Evolutionary conservation across 2,888 invertebrate genomes (phyloP).

Genomic region (Zonitis immaculata): DNA sequence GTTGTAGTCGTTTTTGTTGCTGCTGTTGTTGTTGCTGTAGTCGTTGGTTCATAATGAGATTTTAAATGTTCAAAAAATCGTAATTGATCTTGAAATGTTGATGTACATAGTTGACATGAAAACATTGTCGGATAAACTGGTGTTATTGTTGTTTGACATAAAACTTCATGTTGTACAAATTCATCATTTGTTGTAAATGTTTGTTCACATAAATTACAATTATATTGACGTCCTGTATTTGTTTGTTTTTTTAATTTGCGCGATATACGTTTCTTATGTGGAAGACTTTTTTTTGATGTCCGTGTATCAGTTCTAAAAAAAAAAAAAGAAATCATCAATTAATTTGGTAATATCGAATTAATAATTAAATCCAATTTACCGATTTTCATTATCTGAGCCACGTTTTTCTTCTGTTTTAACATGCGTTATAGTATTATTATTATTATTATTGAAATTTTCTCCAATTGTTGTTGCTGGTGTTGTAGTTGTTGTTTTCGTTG

Average conservation of each 20-base stretch:
- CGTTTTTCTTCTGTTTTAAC: constrained; percentile 35
- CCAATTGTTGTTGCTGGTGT: not conserved
- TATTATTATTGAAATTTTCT: constrained; percentile 1
- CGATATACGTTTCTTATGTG: constrained; percentile 83
- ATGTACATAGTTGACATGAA: constrained; percentile 76
- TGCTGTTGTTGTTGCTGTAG: not conserved
- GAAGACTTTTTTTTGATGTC: constrained; percentile 62
- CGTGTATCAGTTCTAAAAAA: constrained; percentile 38
- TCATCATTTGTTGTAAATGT: constrained; percentile 46
- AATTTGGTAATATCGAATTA: not conserved
- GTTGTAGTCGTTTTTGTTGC: constrained; percentile 3
- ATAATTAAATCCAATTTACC: constrained; percentile 10
- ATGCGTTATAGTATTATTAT: not conserved
- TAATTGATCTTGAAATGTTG: constrained; percentile 68
- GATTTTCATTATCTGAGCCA: constrained; percentile 42
- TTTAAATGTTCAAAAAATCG: constrained; percentile 84
- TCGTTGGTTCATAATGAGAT: constrained; percentile 67
- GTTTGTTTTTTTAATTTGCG: constrained; percentile 61
- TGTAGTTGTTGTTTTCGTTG: not conserved
- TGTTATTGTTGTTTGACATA: constrained; percentile 44
- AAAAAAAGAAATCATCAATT: constrained; percentile 11
- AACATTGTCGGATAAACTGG: constrained; percentile 52
- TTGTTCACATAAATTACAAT: constrained; percentile 51
- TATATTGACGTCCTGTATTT: constrained; percentile 38
- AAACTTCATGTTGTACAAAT: constrained; percentile 51